Evolutionary conservation across 2,113 vertebrate genomes (phyloP), one percentile per base, ranked within the genome.

Genomic region (Neopipo cinnamomea): DNA sequence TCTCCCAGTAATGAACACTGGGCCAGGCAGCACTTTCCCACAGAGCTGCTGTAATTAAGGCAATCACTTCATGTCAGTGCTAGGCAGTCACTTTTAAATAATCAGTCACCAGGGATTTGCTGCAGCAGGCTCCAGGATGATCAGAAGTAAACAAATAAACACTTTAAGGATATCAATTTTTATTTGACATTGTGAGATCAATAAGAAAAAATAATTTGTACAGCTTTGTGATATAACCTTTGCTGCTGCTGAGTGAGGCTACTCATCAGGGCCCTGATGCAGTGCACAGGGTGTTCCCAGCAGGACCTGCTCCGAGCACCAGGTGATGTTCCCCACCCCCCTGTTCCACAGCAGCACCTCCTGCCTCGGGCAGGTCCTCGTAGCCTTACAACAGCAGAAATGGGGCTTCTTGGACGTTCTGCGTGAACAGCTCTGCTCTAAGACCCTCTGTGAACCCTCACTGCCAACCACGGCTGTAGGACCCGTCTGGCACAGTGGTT

Each of bases 101-200:
- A 0, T 15, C 13, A 9, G 6, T 41, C 71, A 30, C 12, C 9
- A 21, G 55, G 18, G 67, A 37, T 17, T 56, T 71, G 28, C 65
- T 88, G 75, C 77, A 73, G 89, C 53, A 83, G 49, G 63, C 55
- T 88, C 68, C 50, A 76, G 91, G 74, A 72, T 55, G 49, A 62
- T 42, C 86, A 94, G 90, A 95, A 95, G 93, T 5, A 77, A 86
- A 66, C 58, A 90, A 91, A 79, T 42, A 74, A 67, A 65, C 56
- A 9, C 85, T 82, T 89, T 12, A 91, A 97, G 96, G 97, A 89
- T 97, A 97, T 97, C 93, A 89, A 81, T 97, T 97, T 98, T 98
- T 98, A 98, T 98, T 98, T 93, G 95, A 96, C 96, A 93, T 96
- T 95, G 97, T 53, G 85, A 97, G 94, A 96, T 97, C 96, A 94